Conservation (phyloP, 2,113 vertebrate genomes). For the Cettia cetti region DNA sequence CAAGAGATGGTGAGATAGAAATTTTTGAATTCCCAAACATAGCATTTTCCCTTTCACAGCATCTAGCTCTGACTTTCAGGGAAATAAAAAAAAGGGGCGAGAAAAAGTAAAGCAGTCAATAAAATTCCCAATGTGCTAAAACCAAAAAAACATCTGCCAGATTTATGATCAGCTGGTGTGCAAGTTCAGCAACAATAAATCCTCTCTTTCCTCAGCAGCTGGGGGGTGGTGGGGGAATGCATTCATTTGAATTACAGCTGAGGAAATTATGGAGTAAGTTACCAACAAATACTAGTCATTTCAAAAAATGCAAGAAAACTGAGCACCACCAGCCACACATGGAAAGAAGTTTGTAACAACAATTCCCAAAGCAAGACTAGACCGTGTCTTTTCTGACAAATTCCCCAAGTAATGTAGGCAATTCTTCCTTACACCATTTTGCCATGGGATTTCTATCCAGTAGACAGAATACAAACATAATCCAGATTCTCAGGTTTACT, state of each 20-base stretch:
- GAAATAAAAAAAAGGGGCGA: neutral
- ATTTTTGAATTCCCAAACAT: slow-evolving; percentile 38
- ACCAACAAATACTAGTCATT: neutral
- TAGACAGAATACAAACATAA: neutral
- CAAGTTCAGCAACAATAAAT: slow-evolving; percentile 56
- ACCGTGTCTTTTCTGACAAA: neutral
- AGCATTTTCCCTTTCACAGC: slow-evolving; percentile 8
- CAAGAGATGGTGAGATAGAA: neutral
- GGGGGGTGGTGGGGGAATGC: neutral
- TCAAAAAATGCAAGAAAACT: neutral
- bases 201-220: slow-evolving; percentile 43
- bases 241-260: slow-evolving; percentile 8
- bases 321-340: neutral
- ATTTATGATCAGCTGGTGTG: slow-evolving; percentile 48
- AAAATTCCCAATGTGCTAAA: slow-evolving; percentile 52
- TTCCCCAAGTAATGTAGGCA: neutral
- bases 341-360: neutral
- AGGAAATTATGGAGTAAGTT: slow-evolving; percentile 19
- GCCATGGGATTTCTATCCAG: neutral
- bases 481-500: neutral
- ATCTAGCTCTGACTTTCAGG: neutral
- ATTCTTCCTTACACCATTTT: neutral
- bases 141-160: slow-evolving; percentile 60
- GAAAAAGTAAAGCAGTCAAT: slow-evolving; percentile 21
- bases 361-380: neutral